phyloP scores from a whole-genome alignment of 1,140 invertebrate genomes.

The Cecropterus lyciades region DNA sequence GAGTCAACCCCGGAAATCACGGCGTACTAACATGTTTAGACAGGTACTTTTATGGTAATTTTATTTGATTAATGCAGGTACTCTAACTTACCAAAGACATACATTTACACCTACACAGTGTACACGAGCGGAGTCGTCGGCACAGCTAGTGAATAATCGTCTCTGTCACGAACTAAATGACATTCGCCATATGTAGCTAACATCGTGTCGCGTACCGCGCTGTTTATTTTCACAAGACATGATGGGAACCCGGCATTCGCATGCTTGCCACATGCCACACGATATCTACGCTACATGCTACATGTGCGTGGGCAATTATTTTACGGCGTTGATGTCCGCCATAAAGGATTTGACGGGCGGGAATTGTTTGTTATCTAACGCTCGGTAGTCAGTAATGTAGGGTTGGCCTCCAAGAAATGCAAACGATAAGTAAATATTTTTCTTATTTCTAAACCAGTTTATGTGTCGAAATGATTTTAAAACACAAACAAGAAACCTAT shows the following conservation, averaged over 20 bases:
- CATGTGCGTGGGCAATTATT: conserved; percentile 8
- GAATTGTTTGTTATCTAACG: conserved; percentile 30
- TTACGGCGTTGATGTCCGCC: conserved; percentile 5
- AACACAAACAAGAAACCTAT: no score
- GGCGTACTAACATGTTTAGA: no score
- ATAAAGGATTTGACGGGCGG: conserved; percentile 26
- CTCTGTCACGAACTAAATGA: background rate
- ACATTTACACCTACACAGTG: no score
- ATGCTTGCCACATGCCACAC: conserved; percentile 14
- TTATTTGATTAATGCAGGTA: no score
- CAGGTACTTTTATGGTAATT: no score
- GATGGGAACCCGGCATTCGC: conserved; percentile 17
- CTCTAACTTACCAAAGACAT: no score
- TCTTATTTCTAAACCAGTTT: background rate
- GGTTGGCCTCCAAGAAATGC: conserved; percentile 2
- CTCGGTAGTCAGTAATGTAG: background rate
- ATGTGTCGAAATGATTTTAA: background rate
- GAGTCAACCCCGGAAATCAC: no score
- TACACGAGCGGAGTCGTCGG: background rate
- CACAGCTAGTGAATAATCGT: background rate
- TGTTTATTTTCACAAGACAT: conserved; percentile 16
- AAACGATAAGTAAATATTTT: background rate
- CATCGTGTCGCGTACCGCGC: background rate
- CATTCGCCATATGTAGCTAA: background rate
- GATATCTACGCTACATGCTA: conserved; percentile 3